Percentiles rank a stretch among this genome's conserved stretches.
Conservation (phyloP, 2,113 vertebrate genomes). For the Dasyornis broadbenti region DNA sequence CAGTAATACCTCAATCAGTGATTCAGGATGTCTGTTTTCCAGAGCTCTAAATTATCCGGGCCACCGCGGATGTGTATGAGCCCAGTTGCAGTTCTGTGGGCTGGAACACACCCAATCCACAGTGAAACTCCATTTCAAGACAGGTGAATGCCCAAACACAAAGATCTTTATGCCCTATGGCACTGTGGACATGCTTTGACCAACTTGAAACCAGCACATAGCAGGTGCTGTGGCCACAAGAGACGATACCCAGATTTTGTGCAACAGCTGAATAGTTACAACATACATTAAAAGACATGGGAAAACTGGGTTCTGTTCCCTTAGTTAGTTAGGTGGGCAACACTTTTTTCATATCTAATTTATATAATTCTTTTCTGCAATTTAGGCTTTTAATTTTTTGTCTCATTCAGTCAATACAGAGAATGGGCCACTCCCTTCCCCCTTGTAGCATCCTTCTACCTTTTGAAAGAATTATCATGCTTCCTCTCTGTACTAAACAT, state of each 20-base stretch:
- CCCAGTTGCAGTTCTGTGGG: background rate
- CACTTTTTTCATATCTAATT: background rate
- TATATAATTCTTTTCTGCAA: background rate
- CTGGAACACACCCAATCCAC: background rate
- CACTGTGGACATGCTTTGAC: fast-evolving
- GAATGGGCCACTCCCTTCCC: background rate
- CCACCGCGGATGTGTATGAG: background rate
- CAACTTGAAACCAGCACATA: background rate
- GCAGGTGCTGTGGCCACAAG: background rate
- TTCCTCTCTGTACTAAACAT: background rate
- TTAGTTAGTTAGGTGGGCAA: background rate
- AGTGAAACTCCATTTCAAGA: background rate
- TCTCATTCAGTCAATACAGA: background rate
- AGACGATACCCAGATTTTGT: background rate
- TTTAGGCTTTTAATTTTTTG: background rate
- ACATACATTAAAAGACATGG: background rate
- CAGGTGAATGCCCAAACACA: background rate
- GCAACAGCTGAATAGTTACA: background rate
- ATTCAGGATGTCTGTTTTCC: background rate
- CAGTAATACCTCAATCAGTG: background rate
- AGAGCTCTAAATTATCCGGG: background rate
- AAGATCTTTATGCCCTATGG: background rate
- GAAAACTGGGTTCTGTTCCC: background rate
- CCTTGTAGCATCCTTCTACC: background rate
- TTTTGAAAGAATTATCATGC: background rate